Base-by-base conservation (phyloP, 2,113 vertebrate species). In the Vulpes ferrilata region DNA sequence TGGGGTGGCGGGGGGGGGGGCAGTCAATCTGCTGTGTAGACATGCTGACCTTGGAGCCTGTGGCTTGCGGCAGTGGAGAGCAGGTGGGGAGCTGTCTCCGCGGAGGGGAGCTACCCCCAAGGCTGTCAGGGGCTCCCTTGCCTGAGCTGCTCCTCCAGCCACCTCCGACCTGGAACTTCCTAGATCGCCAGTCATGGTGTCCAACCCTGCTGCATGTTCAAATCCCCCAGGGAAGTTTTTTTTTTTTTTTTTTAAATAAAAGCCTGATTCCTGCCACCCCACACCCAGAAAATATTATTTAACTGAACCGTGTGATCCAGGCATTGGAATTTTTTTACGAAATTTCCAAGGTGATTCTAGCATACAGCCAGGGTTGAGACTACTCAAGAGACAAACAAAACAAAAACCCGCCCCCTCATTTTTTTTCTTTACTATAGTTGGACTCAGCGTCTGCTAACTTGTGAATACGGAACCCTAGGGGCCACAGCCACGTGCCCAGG, bases 51-150 rank as follows among this genome's bases (percentile, higher is more conserved):
- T 19, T 83, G 7, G 17, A 11, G 65, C 20, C 20, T 0, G 2
- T 11, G 79, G 65, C 38, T 48, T 19, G 43, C 22, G 17, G 48
- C 8, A 4, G 62, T 22, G 11, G 67, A 60, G 10, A 55, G 7
- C 2, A 2, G 43, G 43, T 43, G 43, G 43, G 43, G 43, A 43
- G 43, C 43, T 4, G 1, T 76, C 12, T 17, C 43, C 4, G 0
- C 0, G 1, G 23, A 2, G 65, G 48, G 19, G 5, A 27, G 3
- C 23, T 11, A 27, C 23, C 6, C 12, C 19, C 1, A 0, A 0
- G 48, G 38, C 38, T 55, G 20, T 57, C 2, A 0, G 57, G 11
- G 51, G 5, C 60, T 23, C 38, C 80, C 15, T 3, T 48, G 20
- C 25, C 60, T 71, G 43, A 32, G 32, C 20, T 64, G n/a, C 13